A percentile compares a stretch with the other conserved stretches of the same genome.
phyloP scores from a whole-genome alignment of 2,113 vertebrate species.

The Anarrhichthys ocellatus region DNA sequence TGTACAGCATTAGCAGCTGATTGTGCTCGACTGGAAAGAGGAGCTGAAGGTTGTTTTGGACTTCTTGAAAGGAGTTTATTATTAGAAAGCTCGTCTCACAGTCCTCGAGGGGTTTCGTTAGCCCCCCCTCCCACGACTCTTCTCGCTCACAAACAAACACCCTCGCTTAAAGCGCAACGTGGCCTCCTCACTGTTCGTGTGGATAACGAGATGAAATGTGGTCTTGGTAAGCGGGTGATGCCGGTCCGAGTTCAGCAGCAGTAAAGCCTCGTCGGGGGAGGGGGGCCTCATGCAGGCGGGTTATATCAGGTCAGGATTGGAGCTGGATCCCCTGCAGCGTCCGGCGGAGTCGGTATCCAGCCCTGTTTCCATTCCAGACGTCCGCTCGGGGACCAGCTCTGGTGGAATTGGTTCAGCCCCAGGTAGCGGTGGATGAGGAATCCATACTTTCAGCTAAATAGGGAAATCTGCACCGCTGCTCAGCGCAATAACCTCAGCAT shows the following conservation, averaged over 20 bases:
- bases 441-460: slow-evolving; percentile 60
- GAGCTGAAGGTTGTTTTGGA: background rate
- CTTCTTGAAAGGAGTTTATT: background rate
- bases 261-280: slow-evolving; percentile 2
- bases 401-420: slow-evolving; percentile 64
- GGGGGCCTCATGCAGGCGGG: slow-evolving; percentile 40
- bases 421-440: slow-evolving; percentile 48
- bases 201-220: slow-evolving; percentile 40
- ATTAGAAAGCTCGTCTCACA: background rate
- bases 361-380: slow-evolving; percentile 48
- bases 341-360: slow-evolving; percentile 24
- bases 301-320: slow-evolving; percentile 56
- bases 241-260: slow-evolving; percentile 6
- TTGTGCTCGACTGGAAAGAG: background rate
- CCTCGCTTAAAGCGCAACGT: slow-evolving; percentile 8
- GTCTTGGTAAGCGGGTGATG: slow-evolving; percentile 42
- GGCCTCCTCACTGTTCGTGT: slow-evolving; percentile 28
- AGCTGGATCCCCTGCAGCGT: slow-evolving; percentile 60
- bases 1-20: background rate
- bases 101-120: slow-evolving; percentile 41
- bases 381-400: slow-evolving; percentile 17
- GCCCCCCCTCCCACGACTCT: background rate
- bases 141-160: slow-evolving; percentile 41
- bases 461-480: slow-evolving; percentile 45
- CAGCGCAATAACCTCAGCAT: slow-evolving; percentile 21